Evolutionary conservation across 1,140 invertebrate species (phyloP), one percentile per base, ranked within the genome.

Genomic region (Cotesia chilonis): DNA sequence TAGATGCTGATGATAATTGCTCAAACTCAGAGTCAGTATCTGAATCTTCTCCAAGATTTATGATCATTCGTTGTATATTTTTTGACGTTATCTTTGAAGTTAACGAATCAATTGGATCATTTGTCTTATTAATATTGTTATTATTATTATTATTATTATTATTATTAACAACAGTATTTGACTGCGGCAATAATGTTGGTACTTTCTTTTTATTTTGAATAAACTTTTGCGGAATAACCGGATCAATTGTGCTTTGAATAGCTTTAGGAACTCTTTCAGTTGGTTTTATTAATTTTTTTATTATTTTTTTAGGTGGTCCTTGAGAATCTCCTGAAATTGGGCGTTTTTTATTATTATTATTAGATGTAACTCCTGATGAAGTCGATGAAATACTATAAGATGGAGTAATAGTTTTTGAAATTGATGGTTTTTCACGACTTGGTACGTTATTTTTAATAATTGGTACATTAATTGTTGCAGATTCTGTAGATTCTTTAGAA

Each of bases 11-110:
- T 10, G 5, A 2, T 47, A 10, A 47, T 47, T 47, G 41, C 10
- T 57, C 55, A 5, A 55, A 36, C 52, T 86, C 84, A 12, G 84
- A 78, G 38, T 85, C 83, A 68, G 79, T 87, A 7, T 87, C 85
- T 1, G 84, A 78, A 35, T 86, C 87, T 1, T 81, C 80, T 4
- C 78, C 83, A 1, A 88, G 73, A 73, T 70, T 83, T 14, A 88
- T 87, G 4, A 88, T 77, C 67, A 88, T 78, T n/a, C 82, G 68
- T 55, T 82, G 73, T 3, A 72, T 72, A 0, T 79, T 80, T 10
- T 63, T 63, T 9, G 66, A 52, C 9, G 60, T 35, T 3, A 75
- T 57, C 14, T 79, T 80, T 36, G 78, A 73, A 75, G 73, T 82
- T 0, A 59, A 12, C 4, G 76, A 61, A 54, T 76, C 63, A n/a